phyloP scores from a whole-genome alignment of 2,797 vertebrate genomes.

The Lepus townsendii region DNA sequence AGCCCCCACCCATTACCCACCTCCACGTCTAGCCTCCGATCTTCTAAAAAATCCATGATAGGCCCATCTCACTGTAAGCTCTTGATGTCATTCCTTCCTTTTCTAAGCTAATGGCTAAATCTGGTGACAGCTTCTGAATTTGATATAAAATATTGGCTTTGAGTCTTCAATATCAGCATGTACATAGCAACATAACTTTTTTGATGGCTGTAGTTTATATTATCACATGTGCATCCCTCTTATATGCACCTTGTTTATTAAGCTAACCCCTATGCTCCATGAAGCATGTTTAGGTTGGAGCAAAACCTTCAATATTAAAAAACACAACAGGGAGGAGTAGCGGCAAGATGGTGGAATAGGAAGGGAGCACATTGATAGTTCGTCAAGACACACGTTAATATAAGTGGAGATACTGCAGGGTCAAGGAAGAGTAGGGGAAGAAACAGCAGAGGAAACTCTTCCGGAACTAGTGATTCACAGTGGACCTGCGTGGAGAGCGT shows the following conservation, averaged over 20 bases:
- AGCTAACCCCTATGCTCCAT: neutral
- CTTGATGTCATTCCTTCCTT: neutral
- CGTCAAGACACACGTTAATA: no score
- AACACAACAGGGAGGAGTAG: no score
- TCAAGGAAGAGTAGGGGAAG: no score
- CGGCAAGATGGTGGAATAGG: no score
- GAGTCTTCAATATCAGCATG: neutral
- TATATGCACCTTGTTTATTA: neutral
- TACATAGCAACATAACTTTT: neutral
- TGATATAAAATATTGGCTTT: neutral
- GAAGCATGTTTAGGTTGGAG: neutral
- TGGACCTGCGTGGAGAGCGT: no score
- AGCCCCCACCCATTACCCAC: neutral
- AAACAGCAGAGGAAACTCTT: no score
- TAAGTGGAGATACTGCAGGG: no score
- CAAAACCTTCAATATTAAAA: neutral
- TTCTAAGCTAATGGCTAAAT: conserved; percentile 2
- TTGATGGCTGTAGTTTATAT: neutral
- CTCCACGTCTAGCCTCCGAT: neutral
- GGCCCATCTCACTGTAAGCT: neutral
- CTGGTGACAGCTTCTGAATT: neutral
- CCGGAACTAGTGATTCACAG: no score
- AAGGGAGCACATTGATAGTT: no score
- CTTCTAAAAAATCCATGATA: neutral
- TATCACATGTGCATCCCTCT: neutral